Conservation (phyloP, 2,797 vertebrate species). For the Labroides dimidiatus region DNA sequence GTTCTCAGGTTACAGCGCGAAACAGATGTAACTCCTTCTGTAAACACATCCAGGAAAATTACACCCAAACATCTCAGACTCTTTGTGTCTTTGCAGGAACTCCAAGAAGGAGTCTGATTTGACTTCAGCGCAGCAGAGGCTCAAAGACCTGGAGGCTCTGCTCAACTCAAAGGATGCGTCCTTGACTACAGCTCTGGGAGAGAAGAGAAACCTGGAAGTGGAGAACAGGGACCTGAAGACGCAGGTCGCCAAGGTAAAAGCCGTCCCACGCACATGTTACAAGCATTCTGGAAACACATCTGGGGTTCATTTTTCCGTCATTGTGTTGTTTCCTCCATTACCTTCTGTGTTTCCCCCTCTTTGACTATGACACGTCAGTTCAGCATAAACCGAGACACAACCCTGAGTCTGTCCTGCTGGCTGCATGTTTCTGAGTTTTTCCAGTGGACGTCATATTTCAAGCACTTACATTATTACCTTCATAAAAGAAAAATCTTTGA, state of each 20-base stretch:
- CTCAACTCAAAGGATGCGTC: slow-evolving; percentile 97
- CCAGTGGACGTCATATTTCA: background rate
- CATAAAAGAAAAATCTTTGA: background rate
- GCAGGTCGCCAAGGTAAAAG: slow-evolving; percentile 93
- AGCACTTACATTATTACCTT: background rate
- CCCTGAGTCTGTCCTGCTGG: too few relatives aligned
- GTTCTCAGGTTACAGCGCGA: background rate
- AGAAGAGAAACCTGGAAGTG: slow-evolving; percentile 91
- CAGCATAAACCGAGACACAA: too few relatives aligned
- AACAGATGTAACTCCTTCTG: background rate
- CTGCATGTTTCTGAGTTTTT: background rate
- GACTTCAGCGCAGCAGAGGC: slow-evolving; percentile 85
- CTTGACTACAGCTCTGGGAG: slow-evolving; percentile 90
- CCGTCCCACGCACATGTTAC: background rate
- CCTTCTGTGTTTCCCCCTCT: slow-evolving; percentile 2
- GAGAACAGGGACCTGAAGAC: slow-evolving; percentile 91
- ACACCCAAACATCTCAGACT: background rate
- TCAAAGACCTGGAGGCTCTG: slow-evolving; percentile 95
- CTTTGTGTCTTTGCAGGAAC: slow-evolving; percentile 82
- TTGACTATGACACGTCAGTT: too few relatives aligned
- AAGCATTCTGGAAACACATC: slow-evolving; percentile 54
- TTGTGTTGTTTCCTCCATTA: background rate
- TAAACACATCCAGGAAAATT: background rate
- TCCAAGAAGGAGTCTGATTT: slow-evolving; percentile 94
- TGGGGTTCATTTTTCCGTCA: slow-evolving; percentile 32